These are phyloP conservation scores for Sisyra terminalis DNA, from an alignment of 2,888 invertebrate species.

Conservation along the genomic window DNA sequence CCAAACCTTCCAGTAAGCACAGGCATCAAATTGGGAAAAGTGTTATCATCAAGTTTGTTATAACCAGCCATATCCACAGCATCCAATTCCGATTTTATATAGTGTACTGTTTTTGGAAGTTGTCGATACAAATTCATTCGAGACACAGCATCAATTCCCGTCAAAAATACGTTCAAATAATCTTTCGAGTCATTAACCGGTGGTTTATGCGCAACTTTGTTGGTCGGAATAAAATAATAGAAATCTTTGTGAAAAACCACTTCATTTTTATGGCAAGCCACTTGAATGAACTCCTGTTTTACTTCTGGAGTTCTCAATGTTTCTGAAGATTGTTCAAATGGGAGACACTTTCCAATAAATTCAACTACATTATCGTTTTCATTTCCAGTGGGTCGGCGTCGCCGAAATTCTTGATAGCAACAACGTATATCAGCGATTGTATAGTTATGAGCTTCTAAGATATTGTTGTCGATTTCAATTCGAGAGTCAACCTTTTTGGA, in stretches of 20 bases:
- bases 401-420: constrained; percentile 42
- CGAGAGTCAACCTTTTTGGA: too few species aligned
- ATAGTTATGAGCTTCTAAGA: constrained; percentile 32
- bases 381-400: constrained; percentile 31
- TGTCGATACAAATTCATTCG: constrained; percentile 70
- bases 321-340: constrained; percentile 24
- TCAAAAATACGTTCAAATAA: constrained; percentile 50
- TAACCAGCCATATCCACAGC: constrained; percentile 73
- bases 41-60: constrained; percentile 89
- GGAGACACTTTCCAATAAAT: constrained; percentile 30
- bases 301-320: constrained; percentile 22
- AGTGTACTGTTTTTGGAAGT: constrained; percentile 54
- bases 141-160: constrained; percentile 78
- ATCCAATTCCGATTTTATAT: constrained; percentile 38
- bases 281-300: constrained; percentile 47
- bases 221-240: constrained; percentile 38
- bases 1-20: constrained; percentile 56
- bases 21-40: constrained; percentile 78
- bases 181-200: constrained; percentile 16
- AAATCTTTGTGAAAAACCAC: constrained; percentile 47
- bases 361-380: constrained; percentile 32
- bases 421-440: constrained; percentile 32
- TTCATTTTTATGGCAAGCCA: constrained; percentile 36
- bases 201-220: constrained; percentile 13
- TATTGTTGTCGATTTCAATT: constrained; percentile 11